Percentiles rank a stretch among this genome's conserved stretches.
Evolutionary conservation across 2,888 invertebrate species (phyloP).

Genomic region (Tachina fera): DNA sequence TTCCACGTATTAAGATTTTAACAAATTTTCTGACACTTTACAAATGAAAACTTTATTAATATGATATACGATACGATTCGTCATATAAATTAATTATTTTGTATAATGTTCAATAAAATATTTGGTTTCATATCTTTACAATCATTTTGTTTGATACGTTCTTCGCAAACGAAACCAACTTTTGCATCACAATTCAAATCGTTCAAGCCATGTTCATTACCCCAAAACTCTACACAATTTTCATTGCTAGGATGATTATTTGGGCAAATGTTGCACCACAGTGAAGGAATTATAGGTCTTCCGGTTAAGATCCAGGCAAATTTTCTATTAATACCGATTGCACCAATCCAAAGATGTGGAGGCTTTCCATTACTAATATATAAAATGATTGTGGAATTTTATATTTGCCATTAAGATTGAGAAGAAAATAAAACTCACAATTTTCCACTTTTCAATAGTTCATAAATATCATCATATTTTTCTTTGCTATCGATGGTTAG

Average conservation of each 20-base stretch:
- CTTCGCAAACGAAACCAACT: slow-evolving; percentile 47
- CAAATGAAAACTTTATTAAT: background rate
- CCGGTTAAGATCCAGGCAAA: slow-evolving; percentile 49
- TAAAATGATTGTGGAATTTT: background rate
- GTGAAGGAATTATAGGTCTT: slow-evolving; percentile 39
- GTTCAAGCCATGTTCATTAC: slow-evolving; percentile 36
- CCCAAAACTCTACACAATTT: slow-evolving; percentile 55
- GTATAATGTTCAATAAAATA: slow-evolving; percentile 15
- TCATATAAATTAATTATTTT: slow-evolving; percentile 11
- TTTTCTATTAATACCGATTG: slow-evolving; percentile 38
- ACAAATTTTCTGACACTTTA: background rate
- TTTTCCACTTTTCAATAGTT: slow-evolving; percentile 8
- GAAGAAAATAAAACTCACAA: slow-evolving; percentile 8
- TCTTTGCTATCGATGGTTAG: slow-evolving; percentile 24
- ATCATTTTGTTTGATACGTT: background rate
- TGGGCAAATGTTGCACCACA: slow-evolving; percentile 51
- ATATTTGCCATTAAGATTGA: background rate
- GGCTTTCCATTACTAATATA: slow-evolving; percentile 1
- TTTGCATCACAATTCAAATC: slow-evolving; percentile 46
- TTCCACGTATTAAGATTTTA: no score
- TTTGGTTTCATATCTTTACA: background rate
- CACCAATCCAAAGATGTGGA: slow-evolving; percentile 48
- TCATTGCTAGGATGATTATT: slow-evolving; percentile 42
- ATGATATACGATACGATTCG: no score
- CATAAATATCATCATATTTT: slow-evolving; percentile 38